Evolutionary conservation across 2,113 vertebrate genomes (phyloP).

Genomic region (Plecturocebus donacophilus): DNA sequence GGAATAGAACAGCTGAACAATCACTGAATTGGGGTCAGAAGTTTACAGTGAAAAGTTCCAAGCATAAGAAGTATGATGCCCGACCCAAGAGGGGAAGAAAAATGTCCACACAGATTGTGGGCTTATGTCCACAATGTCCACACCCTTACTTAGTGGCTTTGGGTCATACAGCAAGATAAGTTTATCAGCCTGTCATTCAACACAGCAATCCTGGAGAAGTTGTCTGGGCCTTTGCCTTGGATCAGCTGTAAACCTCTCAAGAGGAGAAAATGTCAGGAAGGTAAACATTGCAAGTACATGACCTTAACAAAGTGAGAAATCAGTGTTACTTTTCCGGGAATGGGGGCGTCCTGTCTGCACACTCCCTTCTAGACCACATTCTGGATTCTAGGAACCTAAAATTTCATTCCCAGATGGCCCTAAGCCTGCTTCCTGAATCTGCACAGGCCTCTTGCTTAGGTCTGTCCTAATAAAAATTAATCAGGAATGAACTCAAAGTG

Average conservation of each 20-base stretch:
- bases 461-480: background rate
- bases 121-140: no score
- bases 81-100: background rate
- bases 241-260: background rate
- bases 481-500: conserved; percentile 31
- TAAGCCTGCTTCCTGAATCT: background rate
- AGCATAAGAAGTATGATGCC: background rate
- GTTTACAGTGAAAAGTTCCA: background rate
- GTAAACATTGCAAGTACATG: background rate
- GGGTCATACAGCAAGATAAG: background rate
- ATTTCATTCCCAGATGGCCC: background rate
- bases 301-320: background rate
- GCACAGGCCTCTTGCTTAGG: background rate
- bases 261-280: background rate
- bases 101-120: background rate
- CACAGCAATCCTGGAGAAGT: background rate
- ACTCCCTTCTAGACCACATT: background rate
- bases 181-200: background rate
- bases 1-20: background rate
- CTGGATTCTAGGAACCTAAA: background rate
- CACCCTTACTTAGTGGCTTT: background rate
- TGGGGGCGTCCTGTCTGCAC: background rate
- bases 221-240: background rate
- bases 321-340: fast-evolving
- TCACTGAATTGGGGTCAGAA: background rate